Evolutionary conservation across 2,113 vertebrate species (phyloP), one percentile per base, ranked within the genome.

Genomic region (Gobiocypris rarus): DNA sequence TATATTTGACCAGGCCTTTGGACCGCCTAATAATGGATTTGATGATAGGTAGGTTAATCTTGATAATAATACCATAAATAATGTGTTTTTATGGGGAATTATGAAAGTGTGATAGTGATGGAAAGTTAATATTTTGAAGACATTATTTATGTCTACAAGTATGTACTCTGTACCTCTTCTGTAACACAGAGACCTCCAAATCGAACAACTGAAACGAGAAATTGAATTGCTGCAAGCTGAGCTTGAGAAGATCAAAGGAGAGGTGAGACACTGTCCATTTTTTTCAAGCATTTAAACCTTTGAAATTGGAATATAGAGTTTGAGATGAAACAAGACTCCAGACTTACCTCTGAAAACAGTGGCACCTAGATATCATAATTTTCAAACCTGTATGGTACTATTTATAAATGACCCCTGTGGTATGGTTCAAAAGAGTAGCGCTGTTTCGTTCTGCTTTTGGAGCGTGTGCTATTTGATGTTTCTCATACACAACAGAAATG

Each of bases 1-100:
- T 89, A 92, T 98, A 84, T 99, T 99, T 76, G 96, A 98, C 81
- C 96, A 97, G 92, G 92, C 97, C 0, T 99, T 99, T 0, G 96
- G 97, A 26, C 97, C 97, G 0, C 94, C 95, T 6, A 94, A 96
- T 84, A 97, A 98, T 0, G 96, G 96, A 76, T 95, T 96, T 14
- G 56, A 98, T 3, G 96, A 98, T 89, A 95, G 97, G 98, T 97
- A 92, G 22, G 61, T 52, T 17, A 84, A 28, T 9, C 14, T 31
- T 34, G 5, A 58, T 22, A 3, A 8, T 34, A 1, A 10, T 22
- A 41, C 75, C 8, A 14, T 56, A 8, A 6, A 56, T 75, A 0
- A 56, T 76, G 38, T 38, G 43, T 26, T 14, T 8, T 69, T 70
- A 22, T 54, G 2, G 17, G 17, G 52, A 70, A 70, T 6, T 41